Evolutionary conservation across 2,113 vertebrate genomes (phyloP), one percentile per base, ranked within the genome.

Genomic region (Ahaetulla prasina): DNA sequence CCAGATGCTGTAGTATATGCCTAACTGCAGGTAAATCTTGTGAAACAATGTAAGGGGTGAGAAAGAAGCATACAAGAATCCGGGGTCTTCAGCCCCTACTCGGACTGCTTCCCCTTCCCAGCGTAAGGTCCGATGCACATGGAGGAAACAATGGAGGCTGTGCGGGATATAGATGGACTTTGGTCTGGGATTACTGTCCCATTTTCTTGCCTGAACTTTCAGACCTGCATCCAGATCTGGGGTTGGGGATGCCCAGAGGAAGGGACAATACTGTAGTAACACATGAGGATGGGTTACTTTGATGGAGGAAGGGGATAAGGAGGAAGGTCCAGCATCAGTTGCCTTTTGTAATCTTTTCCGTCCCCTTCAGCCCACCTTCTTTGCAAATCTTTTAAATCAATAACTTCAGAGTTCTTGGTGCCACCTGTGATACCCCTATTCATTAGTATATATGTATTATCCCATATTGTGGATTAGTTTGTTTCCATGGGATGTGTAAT

Each of bases 61-160:
- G 87, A 52, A 18, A 39, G 30, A 35, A 10, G 87, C 20, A 3
- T 23, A 35, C 30, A 85, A 3, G 8, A n/a, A 49, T 52, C 88
- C 20, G 12, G 88, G 27, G 22, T 27, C 18, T 54, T 30, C 87
- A 18, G 52, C 53, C 23, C 6, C 45, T 18, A 4, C 11, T 4
- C 9, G 0, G 6, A 10, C 53, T 39, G 35, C 80, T 3, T 55
- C 23, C 23, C 45, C 27, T 60, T 60, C 43, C 84, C 53, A 55
- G 27, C 55, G 43, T 43, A 49, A 57, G 91, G 43, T 92, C 87
- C 87, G 68, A 27, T 85, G 50, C 87, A 35, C 68, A 49, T 39
- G 91, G 68, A 89, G 43, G 52, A 49, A 85, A 92, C 91, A 92
- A 92, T 89, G 45, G 87, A 89, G 74, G 63, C 87, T 74, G 50